phyloP scores from a whole-genome alignment of 2,888 invertebrate genomes.

The Xanthia icteritia region DNA sequence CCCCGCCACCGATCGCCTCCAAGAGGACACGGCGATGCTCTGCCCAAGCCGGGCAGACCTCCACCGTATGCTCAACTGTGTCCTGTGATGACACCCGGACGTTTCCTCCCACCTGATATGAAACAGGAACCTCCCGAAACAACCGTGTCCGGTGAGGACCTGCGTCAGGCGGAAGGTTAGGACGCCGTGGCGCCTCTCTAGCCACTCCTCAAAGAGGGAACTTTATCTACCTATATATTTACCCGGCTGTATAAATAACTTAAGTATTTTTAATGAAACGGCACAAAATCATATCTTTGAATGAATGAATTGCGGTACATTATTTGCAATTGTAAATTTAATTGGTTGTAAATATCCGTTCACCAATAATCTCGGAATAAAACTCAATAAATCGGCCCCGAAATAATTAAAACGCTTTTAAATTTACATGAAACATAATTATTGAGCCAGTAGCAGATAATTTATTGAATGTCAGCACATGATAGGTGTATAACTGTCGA shows the following conservation, averaged over 20 bases:
- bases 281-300: too few relatives aligned
- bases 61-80: too few relatives aligned
- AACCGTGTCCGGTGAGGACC: too few relatives aligned
- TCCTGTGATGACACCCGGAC: too few relatives aligned
- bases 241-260: not conserved
- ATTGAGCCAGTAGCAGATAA: not conserved
- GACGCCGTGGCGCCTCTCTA: too few relatives aligned
- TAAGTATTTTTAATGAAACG: not conserved
- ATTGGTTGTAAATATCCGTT: not conserved
- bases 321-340: not conserved
- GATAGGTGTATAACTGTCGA: not conserved
- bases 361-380: not conserved
- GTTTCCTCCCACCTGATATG: too few relatives aligned
- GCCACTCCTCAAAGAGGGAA: too few relatives aligned
- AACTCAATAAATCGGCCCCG: not conserved
- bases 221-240: not conserved
- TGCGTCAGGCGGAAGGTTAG: too few relatives aligned
- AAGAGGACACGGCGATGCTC: too few relatives aligned
- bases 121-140: too few relatives aligned
- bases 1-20: too few relatives aligned
- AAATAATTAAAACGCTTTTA: constrained; percentile 2
- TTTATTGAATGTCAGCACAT: not conserved
- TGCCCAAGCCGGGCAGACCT: too few relatives aligned
- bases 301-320: not conserved
- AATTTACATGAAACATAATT: not conserved